Base-by-base conservation (phyloP, 2,797 vertebrate species). In the Mallotus villosus region DNA sequence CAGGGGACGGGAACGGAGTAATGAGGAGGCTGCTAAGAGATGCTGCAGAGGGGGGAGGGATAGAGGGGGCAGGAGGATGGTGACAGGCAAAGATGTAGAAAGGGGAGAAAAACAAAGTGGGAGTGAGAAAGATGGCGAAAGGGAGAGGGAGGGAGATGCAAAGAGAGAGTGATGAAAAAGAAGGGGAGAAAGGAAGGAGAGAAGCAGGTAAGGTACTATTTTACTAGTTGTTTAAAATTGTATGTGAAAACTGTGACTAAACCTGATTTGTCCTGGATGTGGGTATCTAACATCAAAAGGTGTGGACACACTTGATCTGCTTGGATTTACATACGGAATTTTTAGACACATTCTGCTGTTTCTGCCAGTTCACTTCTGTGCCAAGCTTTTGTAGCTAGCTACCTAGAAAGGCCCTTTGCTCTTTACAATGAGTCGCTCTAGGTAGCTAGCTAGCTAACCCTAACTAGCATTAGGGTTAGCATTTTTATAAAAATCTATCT, bases 1-100 rank as follows among this genome's bases (percentile, higher is more conserved):
- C 95, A 25, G 98, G 98, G 0, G 97, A 99, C 0, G 97, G 97
- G 82, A 98, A 97, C 0, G 97, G 96, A 41, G 97, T 98, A 91
- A 98, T 96, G 79, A 98, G 90, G 89, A 99, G 93, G 75, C 97
- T 99, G 92, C 97, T 99, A 4, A 99, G 93, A 84, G 98, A 99
- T 0, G 97, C 98, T 99, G 86, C 59, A 81, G 70, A 55, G 64
- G 65, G 62, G 74, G 85, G 37, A 68, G 60, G 27, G 61, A 68
- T 37, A 63, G 78, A 17, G 27, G 7, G 64, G 27, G 61, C 27
- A 29, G 16, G 21, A n/a, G 32, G 32, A 8, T 11, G 24, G 59
- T 22, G n/a, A 61, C n/a, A 61, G n/a, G 24, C 4, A 27, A 25
- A 61, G 59, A 25, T 16, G 27, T 32, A 16, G 60, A 63, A 4